Evolutionary conservation across 2,888 invertebrate species (phyloP).

Genomic region (Arrhopalites spinosus): DNA sequence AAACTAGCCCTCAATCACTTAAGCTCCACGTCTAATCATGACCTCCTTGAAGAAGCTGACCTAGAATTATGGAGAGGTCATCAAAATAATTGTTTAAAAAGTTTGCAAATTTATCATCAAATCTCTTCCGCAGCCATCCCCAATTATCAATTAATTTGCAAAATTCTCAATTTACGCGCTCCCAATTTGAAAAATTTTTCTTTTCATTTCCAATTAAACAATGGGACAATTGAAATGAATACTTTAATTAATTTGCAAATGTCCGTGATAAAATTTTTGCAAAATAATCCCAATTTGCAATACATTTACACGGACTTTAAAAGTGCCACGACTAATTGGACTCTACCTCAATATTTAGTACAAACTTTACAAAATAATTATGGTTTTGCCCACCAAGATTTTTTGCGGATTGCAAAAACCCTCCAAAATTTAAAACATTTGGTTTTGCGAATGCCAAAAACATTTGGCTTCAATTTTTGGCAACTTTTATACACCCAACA

Average conservation of each 20-base stretch:
- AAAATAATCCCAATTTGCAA: not conserved
- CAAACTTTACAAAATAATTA: slow-evolving; percentile 2
- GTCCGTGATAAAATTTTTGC: slow-evolving; percentile 8
- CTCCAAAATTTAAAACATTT: not conserved
- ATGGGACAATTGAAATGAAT: slow-evolving; percentile 5
- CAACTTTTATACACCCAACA: slow-evolving; percentile 10
- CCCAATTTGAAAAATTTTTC: slow-evolving; percentile 7
- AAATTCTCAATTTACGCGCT: not conserved
- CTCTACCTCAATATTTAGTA: not conserved
- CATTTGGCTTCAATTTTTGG: slow-evolving; percentile 17
- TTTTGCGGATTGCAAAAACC: not conserved
- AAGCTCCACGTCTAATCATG: not conserved
- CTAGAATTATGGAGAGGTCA: not conserved
- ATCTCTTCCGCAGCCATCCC: not conserved
- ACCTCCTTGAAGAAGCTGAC: not conserved
- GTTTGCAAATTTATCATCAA: slow-evolving; percentile 12
- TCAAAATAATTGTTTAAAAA: not conserved
- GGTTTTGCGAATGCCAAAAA: slow-evolving; percentile 13
- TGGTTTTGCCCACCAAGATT: not conserved
- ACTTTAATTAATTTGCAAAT: slow-evolving; percentile 13
- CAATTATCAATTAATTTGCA: not conserved
- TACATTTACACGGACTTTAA: slow-evolving; percentile 13
- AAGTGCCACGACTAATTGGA: not conserved
- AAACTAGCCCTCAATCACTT: not conserved
- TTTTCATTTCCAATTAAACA: slow-evolving; percentile 1